These are phyloP conservation scores for Tetraneura akinire DNA, from an alignment of 1,140 invertebrate species.

Conservation along the genomic window DNA sequence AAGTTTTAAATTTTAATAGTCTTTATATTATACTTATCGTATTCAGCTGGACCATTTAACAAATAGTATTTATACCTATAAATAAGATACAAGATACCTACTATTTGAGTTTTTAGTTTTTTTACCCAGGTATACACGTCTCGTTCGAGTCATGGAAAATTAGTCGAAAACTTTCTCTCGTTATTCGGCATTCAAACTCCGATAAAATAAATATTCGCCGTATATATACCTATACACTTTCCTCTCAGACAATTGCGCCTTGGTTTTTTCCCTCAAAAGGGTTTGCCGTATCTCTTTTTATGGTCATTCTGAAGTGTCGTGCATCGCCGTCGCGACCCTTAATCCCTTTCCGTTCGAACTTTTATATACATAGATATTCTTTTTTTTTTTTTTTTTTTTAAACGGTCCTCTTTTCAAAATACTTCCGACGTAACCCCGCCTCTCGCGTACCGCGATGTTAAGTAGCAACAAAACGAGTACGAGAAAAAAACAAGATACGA, in stretches of 20 bases:
- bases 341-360: slow-evolving; percentile 48
- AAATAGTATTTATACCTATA: no score
- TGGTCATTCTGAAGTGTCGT: slow-evolving; percentile 47
- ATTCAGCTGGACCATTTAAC: no score
- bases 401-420: slow-evolving; percentile 28
- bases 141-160: no score
- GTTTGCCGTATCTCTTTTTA: slow-evolving; percentile 45
- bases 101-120: no score
- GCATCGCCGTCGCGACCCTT: slow-evolving; percentile 22
- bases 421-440: slow-evolving; percentile 31
- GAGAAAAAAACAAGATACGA: slow-evolving; percentile 34
- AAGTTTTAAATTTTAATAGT: no score
- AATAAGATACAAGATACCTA: no score
- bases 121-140: no score
- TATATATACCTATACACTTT: no score
- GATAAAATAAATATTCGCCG: slow-evolving; percentile 30
- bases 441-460: not conserved
- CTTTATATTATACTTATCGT: no score
- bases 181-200: not conserved
- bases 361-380: no score
- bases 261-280: slow-evolving; percentile 28
- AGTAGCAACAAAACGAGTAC: slow-evolving; percentile 46
- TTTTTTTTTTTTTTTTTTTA: slow-evolving; percentile 46
- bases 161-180: not conserved
- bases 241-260: slow-evolving; percentile 21